Evolutionary conservation across 1,140 invertebrate species (phyloP).

Genomic region (Gyrodactylus salaris): DNA sequence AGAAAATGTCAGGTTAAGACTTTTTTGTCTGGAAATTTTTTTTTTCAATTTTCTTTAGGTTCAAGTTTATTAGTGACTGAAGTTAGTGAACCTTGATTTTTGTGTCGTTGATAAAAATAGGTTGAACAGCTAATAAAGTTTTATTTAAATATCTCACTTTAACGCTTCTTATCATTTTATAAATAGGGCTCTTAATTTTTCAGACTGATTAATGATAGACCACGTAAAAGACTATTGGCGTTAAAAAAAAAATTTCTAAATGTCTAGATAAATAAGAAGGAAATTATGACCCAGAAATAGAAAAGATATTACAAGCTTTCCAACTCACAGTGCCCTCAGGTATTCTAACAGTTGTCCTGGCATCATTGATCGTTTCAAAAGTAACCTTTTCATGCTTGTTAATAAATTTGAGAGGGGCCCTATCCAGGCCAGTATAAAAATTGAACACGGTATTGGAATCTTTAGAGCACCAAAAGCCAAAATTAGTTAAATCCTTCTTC

Average conservation of each 20-base stretch:
- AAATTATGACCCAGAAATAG: too few relatives aligned
- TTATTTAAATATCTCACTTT: not conserved
- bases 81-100: not conserved
- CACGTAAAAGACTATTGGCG: too few relatives aligned
- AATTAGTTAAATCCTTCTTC: not conserved
- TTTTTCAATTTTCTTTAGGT: not conserved
- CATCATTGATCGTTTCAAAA: not conserved
- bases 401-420: not conserved
- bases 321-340: not conserved
- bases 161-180: too few relatives aligned
- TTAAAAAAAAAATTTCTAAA: not conserved
- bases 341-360: not conserved
- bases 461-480: not conserved
- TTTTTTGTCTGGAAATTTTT: not conserved
- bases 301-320: too few relatives aligned
- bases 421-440: not conserved
- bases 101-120: not conserved
- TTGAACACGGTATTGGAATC: not conserved
- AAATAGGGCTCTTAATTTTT: too few relatives aligned
- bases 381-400: not conserved
- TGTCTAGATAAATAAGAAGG: not conserved
- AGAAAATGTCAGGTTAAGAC: not conserved
- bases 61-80: not conserved
- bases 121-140: not conserved
- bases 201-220: too few relatives aligned